Conservation (phyloP, 2,888 invertebrate species). For the Drosophila phalerata region DNA sequence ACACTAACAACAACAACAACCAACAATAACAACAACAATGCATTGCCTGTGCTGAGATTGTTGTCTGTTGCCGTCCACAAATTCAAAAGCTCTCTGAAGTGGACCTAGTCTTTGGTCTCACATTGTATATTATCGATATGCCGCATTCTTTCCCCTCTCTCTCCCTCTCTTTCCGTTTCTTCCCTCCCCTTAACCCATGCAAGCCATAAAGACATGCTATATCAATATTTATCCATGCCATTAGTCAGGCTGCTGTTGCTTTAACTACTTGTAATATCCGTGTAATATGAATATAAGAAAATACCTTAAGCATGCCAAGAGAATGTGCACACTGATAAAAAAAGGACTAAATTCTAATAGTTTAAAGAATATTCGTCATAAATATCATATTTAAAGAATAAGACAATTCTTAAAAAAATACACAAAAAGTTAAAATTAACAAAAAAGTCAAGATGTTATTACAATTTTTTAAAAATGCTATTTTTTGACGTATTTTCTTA, state of each 20-base stretch:
- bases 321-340: not conserved
- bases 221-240: conserved; percentile 64
- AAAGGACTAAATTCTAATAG: not conserved
- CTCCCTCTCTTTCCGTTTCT: not conserved
- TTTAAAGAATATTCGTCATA: too few relatives aligned
- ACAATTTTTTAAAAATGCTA: too few relatives aligned
- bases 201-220: conserved; percentile 28
- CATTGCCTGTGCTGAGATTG: conserved; percentile 25
- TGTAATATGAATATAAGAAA: conserved; percentile 37
- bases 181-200: not conserved
- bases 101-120: conserved; percentile 31
- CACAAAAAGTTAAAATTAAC: too few relatives aligned
- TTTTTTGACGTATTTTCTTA: too few relatives aligned
- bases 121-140: conserved; percentile 55
- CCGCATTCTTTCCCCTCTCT: not conserved
- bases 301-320: conserved; percentile 16
- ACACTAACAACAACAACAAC: conserved; percentile 22
- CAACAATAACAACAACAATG: conserved; percentile 25
- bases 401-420: too few relatives aligned
- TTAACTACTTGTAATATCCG: conserved; percentile 63
- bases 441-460: too few relatives aligned
- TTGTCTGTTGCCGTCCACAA: conserved; percentile 39
- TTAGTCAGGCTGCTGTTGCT: conserved; percentile 30
- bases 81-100: conserved; percentile 43
- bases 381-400: too few relatives aligned